phyloP scores from a whole-genome alignment of 2,113 vertebrate species.

The Patagioenas fasciata region DNA sequence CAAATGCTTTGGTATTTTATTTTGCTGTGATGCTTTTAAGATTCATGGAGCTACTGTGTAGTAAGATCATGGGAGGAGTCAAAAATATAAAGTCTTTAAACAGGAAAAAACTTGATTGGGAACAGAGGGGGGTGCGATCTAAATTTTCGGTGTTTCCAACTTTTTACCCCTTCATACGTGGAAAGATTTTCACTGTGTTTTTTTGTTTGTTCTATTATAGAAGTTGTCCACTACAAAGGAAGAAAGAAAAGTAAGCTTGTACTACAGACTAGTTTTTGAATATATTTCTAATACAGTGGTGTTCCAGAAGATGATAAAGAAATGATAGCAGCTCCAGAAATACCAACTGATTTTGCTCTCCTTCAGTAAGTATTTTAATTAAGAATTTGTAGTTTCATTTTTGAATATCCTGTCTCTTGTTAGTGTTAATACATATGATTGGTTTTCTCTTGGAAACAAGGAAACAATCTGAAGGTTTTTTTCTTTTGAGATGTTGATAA shows the following conservation, averaged over 20 bases:
- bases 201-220: conserved; percentile 22
- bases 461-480: neutral
- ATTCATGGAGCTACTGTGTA: neutral
- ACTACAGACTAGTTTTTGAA: conserved; percentile 74
- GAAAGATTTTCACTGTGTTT: neutral
- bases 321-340: conserved; percentile 99
- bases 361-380: conserved; percentile 87
- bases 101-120: neutral
- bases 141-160: neutral
- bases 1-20: neutral
- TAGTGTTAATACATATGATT: neutral
- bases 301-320: conserved; percentile 98
- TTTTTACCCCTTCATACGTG: neutral
- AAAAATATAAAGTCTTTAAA: neutral
- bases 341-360: conserved; percentile 95
- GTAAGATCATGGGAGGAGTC: neutral
- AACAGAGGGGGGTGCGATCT: neutral
- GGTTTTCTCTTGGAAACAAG: neutral
- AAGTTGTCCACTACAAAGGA: conserved; percentile 63
- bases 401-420: neutral
- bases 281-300: conserved; percentile 80
- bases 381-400: neutral
- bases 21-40: neutral
- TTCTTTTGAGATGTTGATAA: neutral
- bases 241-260: conserved; percentile 57